Evolutionary conservation across 2,888 invertebrate genomes (phyloP).

Genomic region (Dicycla oo): DNA sequence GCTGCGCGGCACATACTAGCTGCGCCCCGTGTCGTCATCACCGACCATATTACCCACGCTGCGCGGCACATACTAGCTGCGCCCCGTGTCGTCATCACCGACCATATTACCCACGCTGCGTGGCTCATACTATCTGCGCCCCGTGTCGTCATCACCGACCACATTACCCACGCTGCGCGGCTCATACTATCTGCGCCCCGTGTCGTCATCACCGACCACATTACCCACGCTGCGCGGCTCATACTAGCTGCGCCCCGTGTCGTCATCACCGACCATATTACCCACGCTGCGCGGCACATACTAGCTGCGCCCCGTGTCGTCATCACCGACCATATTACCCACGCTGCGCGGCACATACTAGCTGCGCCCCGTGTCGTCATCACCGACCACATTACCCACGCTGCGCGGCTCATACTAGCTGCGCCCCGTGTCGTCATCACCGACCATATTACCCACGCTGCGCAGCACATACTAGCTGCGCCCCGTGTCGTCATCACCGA

Average conservation of each 20-base stretch:
- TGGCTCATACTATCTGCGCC: not conserved
- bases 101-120: constrained; percentile 1
- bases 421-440: constrained; percentile 2
- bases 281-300: not conserved
- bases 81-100: constrained; percentile 6
- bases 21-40: constrained; percentile 2
- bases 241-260: not conserved
- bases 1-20: not conserved
- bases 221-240: not conserved
- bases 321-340: constrained; percentile 12
- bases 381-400: constrained; percentile 11
- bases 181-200: not conserved
- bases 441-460: constrained; percentile 3
- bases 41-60: constrained; percentile 2
- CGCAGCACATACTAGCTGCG: not conserved
- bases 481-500: constrained; percentile 5
- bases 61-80: not conserved
- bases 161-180: constrained; percentile 3
- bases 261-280: constrained; percentile 12
- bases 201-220: constrained; percentile 10
- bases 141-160: constrained; percentile 2
- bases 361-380: not conserved
- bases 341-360: not conserved
- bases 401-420: not conserved
- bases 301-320: not conserved